These are phyloP conservation scores for Oxytorus armatus DNA, from an alignment of 2,888 invertebrate genomes.

Conservation along the genomic window DNA sequence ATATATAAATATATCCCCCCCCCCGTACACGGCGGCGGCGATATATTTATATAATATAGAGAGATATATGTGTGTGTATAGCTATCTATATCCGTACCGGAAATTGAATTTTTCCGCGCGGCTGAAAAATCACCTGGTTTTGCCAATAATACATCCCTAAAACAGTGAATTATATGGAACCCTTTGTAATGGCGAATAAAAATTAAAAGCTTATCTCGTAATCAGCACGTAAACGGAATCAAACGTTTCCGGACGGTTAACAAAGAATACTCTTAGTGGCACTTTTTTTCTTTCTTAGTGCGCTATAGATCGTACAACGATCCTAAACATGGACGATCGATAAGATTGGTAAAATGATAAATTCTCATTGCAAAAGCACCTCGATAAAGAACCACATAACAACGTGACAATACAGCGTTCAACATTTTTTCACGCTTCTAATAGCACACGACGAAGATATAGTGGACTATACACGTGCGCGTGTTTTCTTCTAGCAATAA, in stretches of 20 bases:
- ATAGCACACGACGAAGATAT: no score
- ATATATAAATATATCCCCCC: no score
- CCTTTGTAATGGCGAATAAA: no score
- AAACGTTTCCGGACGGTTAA: constrained; percentile 31
- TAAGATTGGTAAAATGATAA: background rate
- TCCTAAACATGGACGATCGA: background rate
- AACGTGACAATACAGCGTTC: constrained; percentile 35
- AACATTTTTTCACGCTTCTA: no score
- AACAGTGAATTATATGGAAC: no score
- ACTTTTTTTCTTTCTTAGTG: background rate
- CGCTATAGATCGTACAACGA: background rate
- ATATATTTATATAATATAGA: no score
- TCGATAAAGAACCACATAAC: constrained; percentile 15
- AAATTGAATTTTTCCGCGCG: constrained; percentile 29
- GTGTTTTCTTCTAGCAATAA: no score
- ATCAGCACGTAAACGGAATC: background rate
- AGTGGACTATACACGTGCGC: background rate
- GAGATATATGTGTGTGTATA: constrained; percentile 35
- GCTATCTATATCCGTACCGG: constrained; percentile 25
- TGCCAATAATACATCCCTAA: no score
- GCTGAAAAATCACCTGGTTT: no score
- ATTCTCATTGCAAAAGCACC: constrained; percentile 48
- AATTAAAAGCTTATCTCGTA: constrained; percentile 9
- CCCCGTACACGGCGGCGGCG: no score
- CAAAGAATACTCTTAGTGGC: constrained; percentile 8